Evolutionary conservation across 2,797 vertebrate genomes (phyloP), one percentile per base, ranked within the genome.

Genomic region (Poecilia wingei): DNA sequence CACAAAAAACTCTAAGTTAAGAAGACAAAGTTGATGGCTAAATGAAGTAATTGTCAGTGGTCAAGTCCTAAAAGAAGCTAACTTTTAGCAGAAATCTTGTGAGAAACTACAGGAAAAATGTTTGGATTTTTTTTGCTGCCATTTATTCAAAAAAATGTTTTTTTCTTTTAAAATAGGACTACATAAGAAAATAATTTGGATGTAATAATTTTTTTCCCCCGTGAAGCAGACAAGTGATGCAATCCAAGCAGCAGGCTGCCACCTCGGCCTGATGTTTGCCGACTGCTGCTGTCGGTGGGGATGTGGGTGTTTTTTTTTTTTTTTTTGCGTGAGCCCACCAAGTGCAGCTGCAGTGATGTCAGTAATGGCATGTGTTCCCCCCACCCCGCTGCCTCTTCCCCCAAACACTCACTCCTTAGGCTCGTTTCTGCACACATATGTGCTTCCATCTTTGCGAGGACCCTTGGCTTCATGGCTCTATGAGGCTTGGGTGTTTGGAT

Each of bases 291-390:
- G 82, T 90, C 83, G 84, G 90, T 92, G 4, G 89, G 86, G 87
- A 90, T 88, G 91, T 91, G 89, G 90, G 93, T 71, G 91, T 93
- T 90, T 39, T 39, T 39, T 39, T 39, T 39, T 41, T 41, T 41
- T 41, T 41, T 41, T 41, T 88, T 86, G 85, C 87, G 81, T 71
- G 87, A 92, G 86, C 89, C 90, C 92, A 87, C 88, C 92, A 85
- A 79, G 87, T 89, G 89, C 93, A 93, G 91, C 92, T 94, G 93
- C 70, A 22, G 83, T 88, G 92, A 93, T 92, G 91, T 92, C 88
- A 88, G 72, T 84, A 70, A 74, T 22, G 74, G 80, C 83, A 80
- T 80, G 84, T 55, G 49, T 84, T 84, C 83, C 82, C 84, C 74
- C 1, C 5, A 59, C 77, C 79, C 66, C 73, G 1, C 57, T 8